These are phyloP conservation scores for Oreochromis spilurus DNA, from an alignment of 2,113 vertebrate species.

Conservation along the genomic window DNA sequence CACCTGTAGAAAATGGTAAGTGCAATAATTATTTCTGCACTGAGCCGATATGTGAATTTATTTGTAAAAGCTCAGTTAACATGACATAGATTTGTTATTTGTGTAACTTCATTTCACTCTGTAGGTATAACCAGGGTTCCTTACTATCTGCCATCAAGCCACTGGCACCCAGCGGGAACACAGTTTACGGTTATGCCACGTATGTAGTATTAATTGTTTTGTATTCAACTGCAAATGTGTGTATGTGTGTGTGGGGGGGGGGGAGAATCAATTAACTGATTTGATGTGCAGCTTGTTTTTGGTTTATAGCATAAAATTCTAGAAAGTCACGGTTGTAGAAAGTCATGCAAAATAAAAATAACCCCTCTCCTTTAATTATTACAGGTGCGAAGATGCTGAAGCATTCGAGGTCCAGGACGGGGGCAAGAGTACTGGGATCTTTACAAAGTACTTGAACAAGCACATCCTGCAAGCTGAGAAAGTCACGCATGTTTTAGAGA, in stretches of 20 bases:
- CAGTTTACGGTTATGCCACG: conserved; percentile 86
- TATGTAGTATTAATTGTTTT: conserved; percentile 60
- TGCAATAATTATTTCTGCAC: background rate
- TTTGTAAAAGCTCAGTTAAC: background rate
- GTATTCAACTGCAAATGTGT: background rate
- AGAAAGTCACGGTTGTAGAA: background rate
- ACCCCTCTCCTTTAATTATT: background rate
- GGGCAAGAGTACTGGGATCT: conserved; percentile 83
- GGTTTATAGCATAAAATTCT: background rate
- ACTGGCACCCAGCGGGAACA: conserved; percentile 79
- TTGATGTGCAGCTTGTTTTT: background rate
- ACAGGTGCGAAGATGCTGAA: conserved; percentile 83
- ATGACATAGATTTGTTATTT: background rate
- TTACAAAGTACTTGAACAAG: conserved; percentile 86
- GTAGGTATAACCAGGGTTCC: conserved; percentile 79
- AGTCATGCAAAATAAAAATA: background rate
- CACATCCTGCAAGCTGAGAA: conserved; percentile 79
- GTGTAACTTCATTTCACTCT: background rate
- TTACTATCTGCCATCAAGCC: conserved; percentile 76
- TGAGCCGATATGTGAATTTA: background rate
- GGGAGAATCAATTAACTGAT: background rate
- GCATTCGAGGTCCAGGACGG: conserved; percentile 85
- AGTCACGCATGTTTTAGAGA: conserved; percentile 82
- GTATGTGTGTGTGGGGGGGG: fast-evolving
- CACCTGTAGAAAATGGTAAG: conserved; percentile 83